Evolutionary conservation across 2,797 vertebrate genomes (phyloP), one percentile per base, ranked within the genome.

Genomic region (Pyrrhura leucotis): DNA sequence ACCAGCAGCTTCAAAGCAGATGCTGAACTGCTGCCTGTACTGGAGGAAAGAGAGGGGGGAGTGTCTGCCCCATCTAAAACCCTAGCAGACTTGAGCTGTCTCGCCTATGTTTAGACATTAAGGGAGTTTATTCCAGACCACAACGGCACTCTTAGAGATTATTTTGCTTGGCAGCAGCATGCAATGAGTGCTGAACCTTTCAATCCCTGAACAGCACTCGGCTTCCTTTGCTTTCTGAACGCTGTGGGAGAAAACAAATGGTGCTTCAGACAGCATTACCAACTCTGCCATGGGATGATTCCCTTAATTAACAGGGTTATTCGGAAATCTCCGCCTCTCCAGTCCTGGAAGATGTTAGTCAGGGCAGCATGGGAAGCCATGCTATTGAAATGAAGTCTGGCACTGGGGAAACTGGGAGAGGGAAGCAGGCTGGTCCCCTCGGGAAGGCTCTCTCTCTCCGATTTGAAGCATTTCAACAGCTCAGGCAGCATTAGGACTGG

Each of bases 1-100:
- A 37, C 71, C 12, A 12, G 53, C 7, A 4, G 79, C 91, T 96
- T 96, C 95, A 95, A 96, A 97, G 94, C 72, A 14, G 56, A 66
- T 50, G 76, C 90, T 65, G 47, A 84, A 68, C 80, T 63, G 67
- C 29, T 87, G 82, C 56, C 14, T 47, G 45, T 68, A 68, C 63
- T 4, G 33, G 50, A 61, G 63, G 89, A 51, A 80, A 73, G 58
- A 47, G 2, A 28, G 29, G 9, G 19, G 23, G 73, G 39, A 42
- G 37, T 18, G 77, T 83, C 66, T 14, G 89, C 58, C 79, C 72
- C 37, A 35, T 65, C 93, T 31, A 45, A 88, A 91, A 96, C 7
- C 82, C 82, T 37, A 5, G 22, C 88, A 91, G 81, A 69, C 62
- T 42, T 20, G 65, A 91, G 95, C 86, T 14, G 95, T 97, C 95